Percentiles rank a stretch among this genome's conserved stretches.
phyloP scores from a whole-genome alignment of 2,113 vertebrate genomes.

The Semnornis frantzii region DNA sequence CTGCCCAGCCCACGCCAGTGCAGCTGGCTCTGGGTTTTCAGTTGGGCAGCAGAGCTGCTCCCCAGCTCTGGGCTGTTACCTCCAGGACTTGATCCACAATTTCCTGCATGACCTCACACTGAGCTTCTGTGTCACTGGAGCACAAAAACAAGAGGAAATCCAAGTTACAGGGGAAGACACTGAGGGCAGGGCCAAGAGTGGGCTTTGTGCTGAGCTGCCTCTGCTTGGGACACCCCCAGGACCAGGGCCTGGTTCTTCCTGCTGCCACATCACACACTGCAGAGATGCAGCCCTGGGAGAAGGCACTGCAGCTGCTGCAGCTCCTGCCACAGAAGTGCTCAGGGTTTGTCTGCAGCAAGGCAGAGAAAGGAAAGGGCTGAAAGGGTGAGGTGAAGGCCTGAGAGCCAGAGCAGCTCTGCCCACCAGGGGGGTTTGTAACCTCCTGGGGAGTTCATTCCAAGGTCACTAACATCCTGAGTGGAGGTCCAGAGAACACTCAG shows the following conservation, averaged over 20 bases:
- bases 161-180: neutral
- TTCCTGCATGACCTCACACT: constrained; percentile 98
- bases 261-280: neutral
- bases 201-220: neutral
- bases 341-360: neutral
- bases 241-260: neutral
- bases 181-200: neutral
- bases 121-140: constrained; percentile 89
- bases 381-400: neutral
- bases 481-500: neutral
- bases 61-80: constrained; percentile 68
- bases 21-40: no score
- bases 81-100: constrained; percentile 97
- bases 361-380: neutral
- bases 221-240: neutral
- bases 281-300: neutral
- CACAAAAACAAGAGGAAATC: constrained; percentile 20
- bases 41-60: no score
- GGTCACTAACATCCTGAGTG: neutral
- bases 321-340: neutral
- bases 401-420: neutral
- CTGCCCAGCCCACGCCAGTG: no score
- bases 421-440: neutral
- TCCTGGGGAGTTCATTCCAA: neutral
- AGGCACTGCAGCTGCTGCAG: neutral